Base-by-base conservation (phyloP, 2,888 invertebrate species). In the Ametastegia equiseti region DNA sequence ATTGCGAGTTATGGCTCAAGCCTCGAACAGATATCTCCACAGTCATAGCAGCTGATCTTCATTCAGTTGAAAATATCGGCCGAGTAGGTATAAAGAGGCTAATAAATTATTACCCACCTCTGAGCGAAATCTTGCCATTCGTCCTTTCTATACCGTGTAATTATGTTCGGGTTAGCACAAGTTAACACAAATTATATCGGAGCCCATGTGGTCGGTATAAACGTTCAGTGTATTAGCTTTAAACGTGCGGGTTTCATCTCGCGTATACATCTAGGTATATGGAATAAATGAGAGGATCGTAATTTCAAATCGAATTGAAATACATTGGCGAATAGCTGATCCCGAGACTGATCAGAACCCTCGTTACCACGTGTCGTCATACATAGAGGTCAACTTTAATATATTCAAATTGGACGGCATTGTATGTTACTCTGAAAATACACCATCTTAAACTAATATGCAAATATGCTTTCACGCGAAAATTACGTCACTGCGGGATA, bases 331-430 rank as follows among this genome's bases (percentile, higher is more conserved):
- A 45, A 71, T 45, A n/a, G 3, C 23, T 13, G 30, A 42, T 27
- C 15, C 71, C 13, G 13, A 27, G 71, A 7, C 45, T 47, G 7
- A 71, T 23, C 30, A 15, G 47, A 45, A 47, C 71, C 71, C 71
- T 47, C 47, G 47, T 47, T 11, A 71, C 30, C 60, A 30, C 63
- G 47, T 71, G 47, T 15, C 71, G 71, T 47, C n/a, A 45, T 19
- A 23, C 54, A 39, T 39, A 23, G 75, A 36, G 75, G 50, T 75
- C 75, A 75, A 75, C 33, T 11, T 54, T 54, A 54, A 50, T 75
- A n/a, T 54, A 75, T 75, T 75, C 75, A 75, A 75, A 75, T 75
- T 75, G 50, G 47, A 30, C 33, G 75, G 75, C 36, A 54, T 75
- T 75, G 75, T 75, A 54, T 75, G 33, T 54, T 3, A 50, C 50